Percentiles rank a stretch among this genome's conserved stretches.
Evolutionary conservation across 1,140 invertebrate species (phyloP).

Genomic region (Temnothorax longispinosus): DNA sequence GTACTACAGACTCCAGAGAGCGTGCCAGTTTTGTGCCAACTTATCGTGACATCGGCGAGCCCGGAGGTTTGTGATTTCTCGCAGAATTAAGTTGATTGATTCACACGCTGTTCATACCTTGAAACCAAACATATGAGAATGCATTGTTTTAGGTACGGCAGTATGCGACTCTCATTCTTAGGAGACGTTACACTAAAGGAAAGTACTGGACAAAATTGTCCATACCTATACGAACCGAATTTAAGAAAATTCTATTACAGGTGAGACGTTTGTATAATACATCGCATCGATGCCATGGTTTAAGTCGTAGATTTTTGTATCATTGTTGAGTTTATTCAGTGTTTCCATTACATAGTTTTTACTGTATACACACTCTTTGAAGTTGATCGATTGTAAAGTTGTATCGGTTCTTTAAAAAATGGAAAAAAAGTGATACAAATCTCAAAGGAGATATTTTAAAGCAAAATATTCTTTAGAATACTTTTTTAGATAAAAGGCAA

Average conservation of each 20-base stretch:
- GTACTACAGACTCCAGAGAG: slow-evolving; percentile 89
- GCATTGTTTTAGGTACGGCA: slow-evolving; percentile 87
- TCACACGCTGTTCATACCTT: background rate
- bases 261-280: slow-evolving; percentile 63
- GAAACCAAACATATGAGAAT: background rate
- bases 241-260: slow-evolving; percentile 79
- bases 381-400: background rate
- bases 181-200: slow-evolving; percentile 87
- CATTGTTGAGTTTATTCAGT: background rate
- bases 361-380: background rate
- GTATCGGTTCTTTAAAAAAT: background rate
- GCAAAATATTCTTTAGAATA: background rate
- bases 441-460: background rate
- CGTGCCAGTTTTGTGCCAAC: slow-evolving; percentile 86
- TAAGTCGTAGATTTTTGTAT: slow-evolving; percentile 15
- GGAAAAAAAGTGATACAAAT: background rate
- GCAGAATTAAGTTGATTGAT: background rate
- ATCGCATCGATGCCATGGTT: background rate
- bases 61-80: slow-evolving; percentile 84
- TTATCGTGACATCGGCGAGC: slow-evolving; percentile 86
- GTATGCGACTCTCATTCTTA: slow-evolving; percentile 89
- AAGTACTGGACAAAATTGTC: slow-evolving; percentile 88
- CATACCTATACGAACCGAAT: slow-evolving; percentile 78
- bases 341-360: background rate
- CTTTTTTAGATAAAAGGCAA: slow-evolving; percentile 25